These are phyloP conservation scores for Cynaeus angustus DNA, from an alignment of 2,888 invertebrate species.

Conservation along the genomic window DNA sequence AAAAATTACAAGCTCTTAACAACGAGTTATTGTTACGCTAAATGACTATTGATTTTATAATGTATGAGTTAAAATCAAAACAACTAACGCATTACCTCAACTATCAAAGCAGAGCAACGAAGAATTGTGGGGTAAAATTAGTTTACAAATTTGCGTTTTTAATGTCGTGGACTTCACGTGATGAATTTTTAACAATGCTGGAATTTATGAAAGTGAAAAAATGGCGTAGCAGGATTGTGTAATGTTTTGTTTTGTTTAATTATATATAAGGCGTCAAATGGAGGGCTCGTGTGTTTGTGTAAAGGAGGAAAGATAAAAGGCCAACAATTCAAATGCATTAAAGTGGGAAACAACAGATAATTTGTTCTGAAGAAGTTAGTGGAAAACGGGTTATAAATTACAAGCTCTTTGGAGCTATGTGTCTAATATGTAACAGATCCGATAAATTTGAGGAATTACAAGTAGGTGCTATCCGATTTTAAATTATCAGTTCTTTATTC, in stretches of 20 bases:
- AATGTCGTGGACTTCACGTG: too few relatives aligned
- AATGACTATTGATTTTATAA: too few relatives aligned
- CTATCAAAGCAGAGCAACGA: too few relatives aligned
- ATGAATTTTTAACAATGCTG: too few relatives aligned
- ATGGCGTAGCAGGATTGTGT: too few relatives aligned
- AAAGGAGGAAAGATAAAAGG: constrained; percentile 42
- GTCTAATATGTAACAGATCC: constrained; percentile 33
- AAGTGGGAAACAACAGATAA: constrained; percentile 51
- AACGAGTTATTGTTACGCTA: too few relatives aligned
- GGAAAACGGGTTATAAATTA: constrained; percentile 45
- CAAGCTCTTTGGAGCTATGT: constrained; percentile 20
- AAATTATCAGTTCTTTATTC: constrained; percentile 35
- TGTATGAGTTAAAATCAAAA: too few relatives aligned
- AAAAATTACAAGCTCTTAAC: too few relatives aligned
- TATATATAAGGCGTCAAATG: constrained; percentile 29
- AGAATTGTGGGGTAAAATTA: too few relatives aligned
- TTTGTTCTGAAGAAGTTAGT: constrained; percentile 47
- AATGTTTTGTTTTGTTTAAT: constrained; percentile 41
- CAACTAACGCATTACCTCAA: too few relatives aligned
- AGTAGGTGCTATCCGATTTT: constrained; percentile 18
- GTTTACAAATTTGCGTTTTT: too few relatives aligned
- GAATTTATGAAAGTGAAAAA: too few relatives aligned
- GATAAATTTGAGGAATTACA: constrained; percentile 42
- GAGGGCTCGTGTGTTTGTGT: constrained; percentile 21
- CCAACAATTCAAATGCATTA: constrained; percentile 47